phyloP scores from a whole-genome alignment of 2,888 invertebrate species.

The Pyrrhia umbra region DNA sequence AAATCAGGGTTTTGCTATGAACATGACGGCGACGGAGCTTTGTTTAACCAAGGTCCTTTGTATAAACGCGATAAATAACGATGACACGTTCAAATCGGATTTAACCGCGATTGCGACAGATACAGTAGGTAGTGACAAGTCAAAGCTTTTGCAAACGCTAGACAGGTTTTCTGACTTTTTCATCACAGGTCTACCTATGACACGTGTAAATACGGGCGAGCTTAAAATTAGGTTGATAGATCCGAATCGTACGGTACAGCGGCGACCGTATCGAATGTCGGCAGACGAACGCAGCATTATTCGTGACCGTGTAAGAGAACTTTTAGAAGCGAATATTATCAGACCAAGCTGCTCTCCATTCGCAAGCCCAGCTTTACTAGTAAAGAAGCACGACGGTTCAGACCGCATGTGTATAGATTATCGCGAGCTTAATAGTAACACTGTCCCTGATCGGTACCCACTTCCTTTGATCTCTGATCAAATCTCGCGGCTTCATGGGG shows the following conservation, averaged over 20 bases:
- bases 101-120: too few species aligned
- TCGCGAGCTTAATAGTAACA: slow-evolving; percentile 7
- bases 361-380: slow-evolving; percentile 12
- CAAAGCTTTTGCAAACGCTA: too few species aligned
- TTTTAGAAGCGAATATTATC: slow-evolving; percentile 18
- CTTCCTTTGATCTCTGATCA: slow-evolving; percentile 2
- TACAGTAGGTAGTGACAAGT: too few species aligned
- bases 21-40: neutral
- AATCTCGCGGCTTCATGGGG: neutral
- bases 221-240: slow-evolving; percentile 1
- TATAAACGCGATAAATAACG: too few species aligned
- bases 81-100: too few species aligned
- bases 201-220: neutral
- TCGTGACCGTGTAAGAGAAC: slow-evolving; percentile 13
- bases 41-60: neutral
- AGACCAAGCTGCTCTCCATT: slow-evolving; percentile 33
- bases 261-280: neutral
- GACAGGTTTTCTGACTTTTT: too few species aligned
- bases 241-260: neutral
- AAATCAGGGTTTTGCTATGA: neutral
- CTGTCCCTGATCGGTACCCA: slow-evolving; percentile 3
- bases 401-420: slow-evolving; percentile 7
- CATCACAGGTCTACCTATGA: neutral
- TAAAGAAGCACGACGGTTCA: slow-evolving; percentile 5
- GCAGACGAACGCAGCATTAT: slow-evolving; percentile 8